Evolutionary conservation across 1,140 invertebrate species (phyloP), one percentile per base, ranked within the genome.

Genomic region (Achatina immaculata): DNA sequence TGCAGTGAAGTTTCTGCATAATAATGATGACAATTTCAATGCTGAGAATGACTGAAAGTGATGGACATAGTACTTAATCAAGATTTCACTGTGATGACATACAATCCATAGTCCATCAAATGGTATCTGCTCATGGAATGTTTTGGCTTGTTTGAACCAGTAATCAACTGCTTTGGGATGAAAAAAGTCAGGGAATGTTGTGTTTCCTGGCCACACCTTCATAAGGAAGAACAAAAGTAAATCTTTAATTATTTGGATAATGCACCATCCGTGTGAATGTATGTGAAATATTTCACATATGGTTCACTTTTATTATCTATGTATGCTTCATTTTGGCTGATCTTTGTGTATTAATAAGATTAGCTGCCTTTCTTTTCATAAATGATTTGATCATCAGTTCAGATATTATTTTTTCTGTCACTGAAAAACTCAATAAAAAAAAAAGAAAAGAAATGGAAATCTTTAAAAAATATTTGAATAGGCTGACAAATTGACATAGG

Each of bases 101-200:
- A 87, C 86, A 78, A 84, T 83, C 86, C 86, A 88, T 16, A 88
- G 75, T 21, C 86, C 86, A 82, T 88, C 96, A 90, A 94, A 96
- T 73, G 93, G 90, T 38, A 93, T 91, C 51, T 90, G 82, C 6
- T 94, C 88, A 82, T 96, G 94, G 85, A 96, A 94, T 11, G 91
- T 85, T 24, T 92, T 90, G 87, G 97, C 92, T 93, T 95, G 95
- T 78, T 93, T 91, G 0, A 93, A 91, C 94, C 96, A 97, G 89
- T 96, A 98, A 0, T 93, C 88, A 0, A 93, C 92, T 0, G 94
- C 93, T 69, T 94, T 94, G 0, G 95, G 95, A 65, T 86, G 93
- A 9, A 95, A 95, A 88, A 97, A 97, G 91, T 98, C 96, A 0
- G 96, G 96, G 93, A 94, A 97, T 34, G 79, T 79, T 42, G 82